Base-by-base conservation (phyloP, 1,140 invertebrate genomes). In the Amyelois transitella region DNA sequence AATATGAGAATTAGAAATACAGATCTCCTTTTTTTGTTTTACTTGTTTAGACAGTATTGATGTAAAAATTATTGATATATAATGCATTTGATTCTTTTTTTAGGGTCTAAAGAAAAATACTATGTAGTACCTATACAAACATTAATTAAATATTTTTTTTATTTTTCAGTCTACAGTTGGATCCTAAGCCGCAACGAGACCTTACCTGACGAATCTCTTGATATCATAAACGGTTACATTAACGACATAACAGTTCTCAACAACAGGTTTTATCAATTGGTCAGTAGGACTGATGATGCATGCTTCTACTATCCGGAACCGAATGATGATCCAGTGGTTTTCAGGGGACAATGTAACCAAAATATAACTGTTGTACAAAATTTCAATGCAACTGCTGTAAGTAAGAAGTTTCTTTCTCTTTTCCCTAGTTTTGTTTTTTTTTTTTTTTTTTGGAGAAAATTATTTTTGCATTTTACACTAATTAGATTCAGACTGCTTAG, bases 101-200 rank as follows among this genome's bases (percentile, higher is more conserved):
- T n/a, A n/a, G n/a, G n/a, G n/a, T n/a, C n/a, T n/a, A n/a, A n/a
- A n/a, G n/a, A n/a, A n/a, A n/a, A n/a, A n/a, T n/a, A n/a, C n/a
- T n/a, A n/a, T n/a, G n/a, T n/a, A n/a, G n/a, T n/a, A n/a, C n/a
- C n/a, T n/a, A n/a, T n/a, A n/a, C n/a, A n/a, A n/a, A n/a, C n/a
- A n/a, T n/a, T n/a, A n/a, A n/a, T n/a, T n/a, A n/a, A n/a, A 56
- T 38, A 43, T 38, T 38, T 44, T 50, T 58, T 17, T 8, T 38
- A 53, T 51, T 54, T 48, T 45, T n/a, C 52, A 84, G 81, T 84
- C n/a, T 78, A 64, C 43, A 77, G 73, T 18, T 81, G 79, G 79
- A 85, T 82, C 45, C 60, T 85, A 1, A 80, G 81, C 25, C 64
- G 77, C 28, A 71, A 65, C 0, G 69, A 58, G 28, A 54, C 66